phyloP scores from a whole-genome alignment of 2,113 vertebrate species.

The Synodontis membranacea region DNA sequence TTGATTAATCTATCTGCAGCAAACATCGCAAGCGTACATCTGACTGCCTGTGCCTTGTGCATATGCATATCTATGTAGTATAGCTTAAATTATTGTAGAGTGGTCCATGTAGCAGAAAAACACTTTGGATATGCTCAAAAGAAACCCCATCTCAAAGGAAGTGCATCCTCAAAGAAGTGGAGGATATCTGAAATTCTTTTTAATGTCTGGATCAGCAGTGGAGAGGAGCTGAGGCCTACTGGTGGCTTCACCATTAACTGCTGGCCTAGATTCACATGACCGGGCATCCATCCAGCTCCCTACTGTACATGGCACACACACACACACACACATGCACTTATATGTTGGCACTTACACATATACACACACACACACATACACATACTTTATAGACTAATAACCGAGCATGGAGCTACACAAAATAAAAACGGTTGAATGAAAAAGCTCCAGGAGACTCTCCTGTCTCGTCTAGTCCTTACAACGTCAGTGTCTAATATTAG shows the following conservation, averaged over 20 bases:
- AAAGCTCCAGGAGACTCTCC: not conserved
- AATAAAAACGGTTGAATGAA: not conserved
- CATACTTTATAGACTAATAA: not conserved
- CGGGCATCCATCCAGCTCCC: conserved; percentile 24
- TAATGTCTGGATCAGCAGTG: conserved; percentile 62
- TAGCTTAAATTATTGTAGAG: conserved; percentile 59
- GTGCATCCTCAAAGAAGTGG: conserved; percentile 63
- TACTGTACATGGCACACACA: conserved; percentile 6
- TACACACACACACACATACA: not conserved
- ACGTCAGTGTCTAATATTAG: not conserved
- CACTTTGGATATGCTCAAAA: conserved; percentile 68
- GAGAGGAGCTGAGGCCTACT: conserved; percentile 49
- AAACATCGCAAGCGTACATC: not conserved
- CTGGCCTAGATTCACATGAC: conserved; percentile 60
- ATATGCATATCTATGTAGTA: conserved; percentile 46
- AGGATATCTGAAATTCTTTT: conserved; percentile 66
- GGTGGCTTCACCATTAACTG: conserved; percentile 58
- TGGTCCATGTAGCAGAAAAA: conserved; percentile 56
- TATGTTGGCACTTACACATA: not conserved
- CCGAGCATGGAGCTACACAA: not conserved
- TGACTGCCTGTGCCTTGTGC: conserved; percentile 17
- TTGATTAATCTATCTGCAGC: not conserved
- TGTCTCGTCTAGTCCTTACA: not conserved
- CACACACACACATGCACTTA: not conserved
- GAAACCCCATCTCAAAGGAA: conserved; percentile 61